Conservation (phyloP, 2,113 vertebrate species). For the Malurus elegans region DNA sequence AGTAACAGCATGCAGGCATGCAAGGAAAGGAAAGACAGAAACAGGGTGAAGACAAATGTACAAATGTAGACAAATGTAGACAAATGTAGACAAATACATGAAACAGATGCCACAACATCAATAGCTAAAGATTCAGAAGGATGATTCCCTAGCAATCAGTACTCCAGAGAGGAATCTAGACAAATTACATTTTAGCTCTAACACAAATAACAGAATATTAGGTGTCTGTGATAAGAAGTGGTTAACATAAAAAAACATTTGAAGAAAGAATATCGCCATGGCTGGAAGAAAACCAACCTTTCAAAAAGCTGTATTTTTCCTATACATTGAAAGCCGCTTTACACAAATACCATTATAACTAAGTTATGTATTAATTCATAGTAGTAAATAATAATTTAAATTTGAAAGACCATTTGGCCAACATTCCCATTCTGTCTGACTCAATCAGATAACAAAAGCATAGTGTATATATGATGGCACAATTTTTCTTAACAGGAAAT, state of each 20-base stretch:
- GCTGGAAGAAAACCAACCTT: not conserved
- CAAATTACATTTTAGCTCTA: not conserved
- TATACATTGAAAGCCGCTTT: not conserved
- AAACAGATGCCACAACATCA: not conserved
- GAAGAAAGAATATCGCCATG: not conserved
- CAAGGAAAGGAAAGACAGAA: constrained; percentile 59
- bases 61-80: constrained; percentile 34
- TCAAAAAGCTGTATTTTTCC: not conserved
- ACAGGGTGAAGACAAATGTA: constrained; percentile 45
- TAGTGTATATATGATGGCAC: not conserved
- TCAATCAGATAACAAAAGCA: not conserved
- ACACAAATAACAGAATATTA: not conserved
- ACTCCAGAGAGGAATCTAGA: not conserved
- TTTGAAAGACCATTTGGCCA: not conserved
- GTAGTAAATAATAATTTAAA: not conserved
- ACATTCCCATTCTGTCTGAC: not conserved
- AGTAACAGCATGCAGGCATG: constrained; percentile 65
- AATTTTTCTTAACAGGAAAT: not conserved
- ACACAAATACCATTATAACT: not conserved
- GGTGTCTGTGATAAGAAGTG: not conserved
- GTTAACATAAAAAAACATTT: not conserved
- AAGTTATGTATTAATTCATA: not conserved
- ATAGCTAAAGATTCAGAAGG: not conserved
- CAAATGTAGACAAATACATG: constrained; percentile 56
- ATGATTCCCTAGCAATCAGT: not conserved